Percentiles rank a stretch among this genome's conserved stretches.
phyloP scores from a whole-genome alignment of 2,797 vertebrate genomes.

The Manis crassicaudata region DNA sequence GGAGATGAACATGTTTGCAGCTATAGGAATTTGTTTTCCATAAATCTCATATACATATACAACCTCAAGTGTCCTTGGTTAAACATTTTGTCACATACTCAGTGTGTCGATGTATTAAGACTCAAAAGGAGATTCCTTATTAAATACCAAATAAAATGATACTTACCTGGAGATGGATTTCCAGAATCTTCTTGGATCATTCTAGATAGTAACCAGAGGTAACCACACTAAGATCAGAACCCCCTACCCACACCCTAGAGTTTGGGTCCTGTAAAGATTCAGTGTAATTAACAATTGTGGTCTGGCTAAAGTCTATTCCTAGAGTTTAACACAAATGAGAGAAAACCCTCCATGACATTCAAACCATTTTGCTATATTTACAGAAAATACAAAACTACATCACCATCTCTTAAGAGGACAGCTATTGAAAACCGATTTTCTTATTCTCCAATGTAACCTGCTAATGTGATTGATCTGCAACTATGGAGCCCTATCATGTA shows the following conservation, averaged over 20 bases:
- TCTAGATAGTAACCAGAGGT: constrained; percentile 21
- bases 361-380: constrained; percentile 6
- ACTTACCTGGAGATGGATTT: constrained; percentile 21
- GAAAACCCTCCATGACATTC: neutral
- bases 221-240: neutral
- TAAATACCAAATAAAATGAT: neutral
- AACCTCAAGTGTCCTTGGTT: neutral
- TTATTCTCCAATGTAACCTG: constrained; percentile 18
- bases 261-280: neutral
- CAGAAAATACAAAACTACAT: constrained; percentile 14
- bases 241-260: neutral
- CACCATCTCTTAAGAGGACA: constrained; percentile 5
- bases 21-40: constrained; percentile 28
- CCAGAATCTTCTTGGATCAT: constrained; percentile 36
- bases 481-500: neutral
- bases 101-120: neutral
- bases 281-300: neutral
- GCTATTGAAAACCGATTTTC: constrained; percentile 33
- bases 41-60: constrained; percentile 9
- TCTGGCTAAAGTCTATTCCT: neutral
- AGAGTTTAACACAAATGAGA: neutral
- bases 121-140: neutral
- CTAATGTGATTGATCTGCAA: neutral
- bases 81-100: constrained; percentile 30
- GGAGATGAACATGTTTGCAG: constrained; percentile 1